Base-by-base conservation (phyloP, 2,888 invertebrate species). In the Ferdinandea cuprea region DNA sequence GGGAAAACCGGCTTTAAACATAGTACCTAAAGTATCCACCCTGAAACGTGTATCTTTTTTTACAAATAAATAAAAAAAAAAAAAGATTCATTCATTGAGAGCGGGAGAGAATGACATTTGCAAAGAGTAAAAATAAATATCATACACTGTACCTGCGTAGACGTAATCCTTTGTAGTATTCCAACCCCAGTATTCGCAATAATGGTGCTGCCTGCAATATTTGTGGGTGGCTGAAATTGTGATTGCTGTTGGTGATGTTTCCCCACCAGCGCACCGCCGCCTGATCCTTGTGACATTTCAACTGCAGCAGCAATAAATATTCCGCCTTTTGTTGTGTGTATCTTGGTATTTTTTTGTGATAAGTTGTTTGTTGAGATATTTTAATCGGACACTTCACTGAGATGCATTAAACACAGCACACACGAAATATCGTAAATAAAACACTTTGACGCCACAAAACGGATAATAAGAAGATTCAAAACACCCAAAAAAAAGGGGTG, bases 131-230 rank as follows among this genome's bases (percentile, higher is more conserved):
- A 17, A 40, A 54, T 40, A 63, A 54, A 25, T 28, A 44, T 40
- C 9, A 30, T 35, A 72, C 3, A 25, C 52, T 11, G 78, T 83
- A 83, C 83, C 83, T 83, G 83, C 78, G 83, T 83, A 69, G 83
- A 83, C 50, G 83, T 83, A 46, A 78, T 83, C 83, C 77, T 78
- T 83, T 83, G 83, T 83, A 83, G 78, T 78, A 68, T 63, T 63
- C 83, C 83, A 78, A 35, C 68, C 78, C 83, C 83, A 61, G 78
- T 52, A 44, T 61, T 68, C 15, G 72, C n/a, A 61, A 83, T 66
- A 6, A 68, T 30, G 54, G 59, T 83, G 68, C 65, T 42, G 8
- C 65, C 32, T 71, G 71, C 59, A 61, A 66, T 66, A 19, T 66
- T 77, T 44, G 73, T 68, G 25, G 78, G 68, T 48, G 72, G 68